These are phyloP conservation scores for Cervus canadensis DNA, from an alignment of 2,113 vertebrate species.

Conservation along the genomic window DNA sequence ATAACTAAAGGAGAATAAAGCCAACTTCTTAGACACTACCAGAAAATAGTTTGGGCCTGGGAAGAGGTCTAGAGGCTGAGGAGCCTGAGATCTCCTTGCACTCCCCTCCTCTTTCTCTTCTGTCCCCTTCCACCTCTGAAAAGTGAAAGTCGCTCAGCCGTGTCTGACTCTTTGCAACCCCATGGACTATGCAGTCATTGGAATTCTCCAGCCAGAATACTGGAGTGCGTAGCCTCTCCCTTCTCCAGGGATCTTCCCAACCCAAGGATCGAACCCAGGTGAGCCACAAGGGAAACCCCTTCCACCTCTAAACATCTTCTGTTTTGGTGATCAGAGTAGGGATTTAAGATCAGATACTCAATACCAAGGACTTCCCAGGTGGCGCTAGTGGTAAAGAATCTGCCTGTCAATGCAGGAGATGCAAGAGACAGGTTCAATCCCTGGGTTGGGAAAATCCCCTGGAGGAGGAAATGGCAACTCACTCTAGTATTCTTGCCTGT, in stretches of 20 bases:
- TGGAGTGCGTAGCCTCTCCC: neutral
- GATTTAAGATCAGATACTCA: neutral
- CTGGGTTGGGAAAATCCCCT: neutral
- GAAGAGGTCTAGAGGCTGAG: neutral
- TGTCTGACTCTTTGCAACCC: neutral
- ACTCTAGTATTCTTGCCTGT: neutral
- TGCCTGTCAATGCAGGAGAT: neutral
- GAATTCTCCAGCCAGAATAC: neutral
- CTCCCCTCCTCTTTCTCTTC: neutral
- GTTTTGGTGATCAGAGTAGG: neutral
- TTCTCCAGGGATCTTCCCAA: neutral
- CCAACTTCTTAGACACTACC: neutral
- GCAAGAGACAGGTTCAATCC: neutral
- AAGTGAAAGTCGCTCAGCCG: rapidly evolving
- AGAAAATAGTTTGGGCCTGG: neutral
- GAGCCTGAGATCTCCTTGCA: neutral
- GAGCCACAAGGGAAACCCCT: neutral
- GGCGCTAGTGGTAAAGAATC: neutral
- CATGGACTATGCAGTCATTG: neutral
- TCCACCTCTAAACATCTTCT: neutral
- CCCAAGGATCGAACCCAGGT: neutral
- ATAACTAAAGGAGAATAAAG: neutral
- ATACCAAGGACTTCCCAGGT: neutral
- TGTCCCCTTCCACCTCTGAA: neutral
- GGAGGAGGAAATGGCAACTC: neutral